Percentiles rank a stretch among this genome's conserved stretches.
Evolutionary conservation across 2,888 invertebrate genomes (phyloP).

Genomic region (Epinotia bilunana): DNA sequence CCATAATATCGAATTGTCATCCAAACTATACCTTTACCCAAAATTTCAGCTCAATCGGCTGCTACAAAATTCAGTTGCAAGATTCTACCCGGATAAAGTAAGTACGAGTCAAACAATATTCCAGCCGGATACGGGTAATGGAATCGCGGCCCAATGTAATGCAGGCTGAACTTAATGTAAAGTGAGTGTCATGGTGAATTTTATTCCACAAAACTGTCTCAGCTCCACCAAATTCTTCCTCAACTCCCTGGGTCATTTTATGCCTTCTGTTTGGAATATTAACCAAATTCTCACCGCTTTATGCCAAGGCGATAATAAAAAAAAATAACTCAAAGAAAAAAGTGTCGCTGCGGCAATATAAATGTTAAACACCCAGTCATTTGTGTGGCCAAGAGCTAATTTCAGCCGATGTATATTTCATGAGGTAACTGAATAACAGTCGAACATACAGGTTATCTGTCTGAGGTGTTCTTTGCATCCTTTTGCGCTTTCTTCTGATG

Average conservation of each 20-base stretch:
- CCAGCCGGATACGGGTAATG: not conserved
- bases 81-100: too few relatives aligned
- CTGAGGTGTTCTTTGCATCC: constrained; percentile 27
- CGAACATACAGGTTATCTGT: constrained; percentile 48
- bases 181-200: not conserved
- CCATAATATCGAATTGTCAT: too few relatives aligned
- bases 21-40: too few relatives aligned
- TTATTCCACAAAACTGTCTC: not conserved
- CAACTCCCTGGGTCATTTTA: not conserved
- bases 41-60: too few relatives aligned
- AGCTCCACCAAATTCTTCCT: not conserved
- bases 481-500: constrained; percentile 33
- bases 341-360: constrained; percentile 59
- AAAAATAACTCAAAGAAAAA: constrained; percentile 48
- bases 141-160: not conserved
- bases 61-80: too few relatives aligned
- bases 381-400: constrained; percentile 56
- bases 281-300: constrained; percentile 28
- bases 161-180: not conserved
- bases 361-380: constrained; percentile 62
- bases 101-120: too few relatives aligned
- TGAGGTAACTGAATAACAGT: constrained; percentile 61
- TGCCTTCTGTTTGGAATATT: constrained; percentile 24
- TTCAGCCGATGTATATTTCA: constrained; percentile 67
- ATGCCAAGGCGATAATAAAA: constrained; percentile 32